A percentile compares a stretch with the other conserved stretches of the same genome.
These are phyloP conservation scores for Cyclargus thomasi DNA, from an alignment of 1,140 invertebrate species.

Conservation along the genomic window DNA sequence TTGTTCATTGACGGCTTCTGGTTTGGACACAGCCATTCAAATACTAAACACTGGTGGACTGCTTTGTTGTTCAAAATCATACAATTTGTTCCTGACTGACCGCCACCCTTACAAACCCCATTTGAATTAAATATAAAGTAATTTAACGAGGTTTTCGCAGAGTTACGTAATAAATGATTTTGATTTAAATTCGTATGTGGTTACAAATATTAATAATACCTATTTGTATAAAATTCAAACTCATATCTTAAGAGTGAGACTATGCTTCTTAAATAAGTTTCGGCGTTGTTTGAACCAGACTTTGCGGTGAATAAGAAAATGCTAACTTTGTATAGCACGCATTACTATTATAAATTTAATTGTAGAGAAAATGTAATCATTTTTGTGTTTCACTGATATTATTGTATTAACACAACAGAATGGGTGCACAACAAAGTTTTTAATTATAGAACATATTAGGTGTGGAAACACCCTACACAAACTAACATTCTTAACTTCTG, in stretches of 20 bases:
- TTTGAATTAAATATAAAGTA: slow-evolving; percentile 28
- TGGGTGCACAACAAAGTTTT: neutral
- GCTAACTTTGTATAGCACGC: neutral
- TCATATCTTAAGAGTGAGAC: no score
- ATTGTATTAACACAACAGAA: neutral
- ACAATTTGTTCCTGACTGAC: slow-evolving; percentile 63
- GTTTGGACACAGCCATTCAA: slow-evolving; percentile 52
- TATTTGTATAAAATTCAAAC: no score
- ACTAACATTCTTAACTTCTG: neutral
- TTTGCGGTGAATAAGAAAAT: no score
- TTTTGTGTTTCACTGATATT: neutral
- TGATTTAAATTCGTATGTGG: no score
- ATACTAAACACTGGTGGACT: slow-evolving; percentile 37
- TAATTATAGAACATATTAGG: neutral
- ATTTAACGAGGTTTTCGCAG: neutral
- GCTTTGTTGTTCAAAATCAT: slow-evolving; percentile 63
- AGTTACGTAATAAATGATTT: no score
- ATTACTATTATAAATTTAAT: neutral
- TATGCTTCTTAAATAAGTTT: no score
- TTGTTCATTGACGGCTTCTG: slow-evolving; percentile 58
- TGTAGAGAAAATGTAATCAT: neutral
- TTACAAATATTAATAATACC: no score
- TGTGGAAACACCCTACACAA: neutral
- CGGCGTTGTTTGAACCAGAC: no score
- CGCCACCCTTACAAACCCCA: slow-evolving; percentile 40